Evolutionary conservation across 1,140 invertebrate species (phyloP), one percentile per base, ranked within the genome.

Genomic region (Conus ventricosus): DNA sequence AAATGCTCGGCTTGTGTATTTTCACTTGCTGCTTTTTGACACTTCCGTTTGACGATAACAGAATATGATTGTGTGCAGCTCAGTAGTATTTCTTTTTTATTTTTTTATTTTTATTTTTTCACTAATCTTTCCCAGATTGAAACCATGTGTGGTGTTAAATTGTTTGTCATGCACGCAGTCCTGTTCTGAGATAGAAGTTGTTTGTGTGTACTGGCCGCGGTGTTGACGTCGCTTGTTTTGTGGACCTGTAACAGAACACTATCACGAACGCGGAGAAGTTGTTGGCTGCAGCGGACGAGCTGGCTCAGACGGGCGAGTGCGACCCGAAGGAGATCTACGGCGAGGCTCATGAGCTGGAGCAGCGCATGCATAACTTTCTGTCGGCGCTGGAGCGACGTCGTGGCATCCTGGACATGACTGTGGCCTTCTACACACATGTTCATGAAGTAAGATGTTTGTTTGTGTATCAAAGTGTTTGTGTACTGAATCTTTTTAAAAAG

Each of bases 231-330:
- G 57, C 15, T 60, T 60, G 8, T 15, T 60, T 8, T 60, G 57
- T 60, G 57, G 15, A 8, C 15, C 57, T 90, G 87, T 96, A 96
- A 51, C 96, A 99, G 97, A 99, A 99, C 94, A 99, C 99, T 0
- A 99, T 99, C 93, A 99, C 98, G 53, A 99, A 99, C 96, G 99
- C 99, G 3, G 98, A 99, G 92, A 99, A 99, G 95, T 95, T 99
- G 27, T 95, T 99, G 51, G 97, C 98, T 0, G 99, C 99, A 0
- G 99, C 99, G 0, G 98, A 99, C 92, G 99, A 99, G 94, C 95
- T 99, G 88, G 98, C 98, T 2, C 97, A 98, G 84, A 99, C 98
- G 0, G 99, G 98, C 1, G 98, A 99, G 95, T 99, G 98, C 93
- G 98, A 99, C 93, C 97, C 98, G 0, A 98, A 99, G 92, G 98